Conservation (phyloP, 1,140 invertebrate genomes). For the Papilio dardanus region DNA sequence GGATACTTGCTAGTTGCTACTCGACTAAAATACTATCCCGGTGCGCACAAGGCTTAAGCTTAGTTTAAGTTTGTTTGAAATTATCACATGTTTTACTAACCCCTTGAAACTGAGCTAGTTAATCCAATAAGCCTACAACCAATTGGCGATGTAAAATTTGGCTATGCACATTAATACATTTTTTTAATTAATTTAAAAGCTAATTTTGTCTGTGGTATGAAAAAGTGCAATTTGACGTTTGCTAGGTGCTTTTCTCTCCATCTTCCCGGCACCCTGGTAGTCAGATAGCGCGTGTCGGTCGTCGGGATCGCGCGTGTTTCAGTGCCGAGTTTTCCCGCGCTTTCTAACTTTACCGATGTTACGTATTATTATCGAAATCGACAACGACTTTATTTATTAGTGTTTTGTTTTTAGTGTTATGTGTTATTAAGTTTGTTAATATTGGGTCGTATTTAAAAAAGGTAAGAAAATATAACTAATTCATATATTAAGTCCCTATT, state of each 20-base stretch:
- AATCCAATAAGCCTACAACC: too few species aligned
- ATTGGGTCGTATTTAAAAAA: background rate
- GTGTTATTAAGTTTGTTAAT: background rate
- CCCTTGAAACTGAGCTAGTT: too few species aligned
- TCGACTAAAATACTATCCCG: too few species aligned
- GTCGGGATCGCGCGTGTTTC: conserved; percentile 50
- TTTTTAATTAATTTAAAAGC: too few species aligned
- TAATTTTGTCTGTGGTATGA: too few species aligned
- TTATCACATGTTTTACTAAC: too few species aligned
- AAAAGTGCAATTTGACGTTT: background rate
- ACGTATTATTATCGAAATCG: conserved; percentile 35
- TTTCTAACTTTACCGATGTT: conserved; percentile 27
- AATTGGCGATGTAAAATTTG: too few species aligned
- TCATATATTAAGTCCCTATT: background rate
- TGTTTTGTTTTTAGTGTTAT: background rate
- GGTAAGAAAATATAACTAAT: too few species aligned
- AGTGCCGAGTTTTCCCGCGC: conserved; percentile 22
- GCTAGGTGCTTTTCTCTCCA: conserved; percentile 29
- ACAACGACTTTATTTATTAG: conserved; percentile 39
- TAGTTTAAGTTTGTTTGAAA: too few species aligned
- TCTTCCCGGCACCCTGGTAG: conserved; percentile 26
- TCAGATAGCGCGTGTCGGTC: conserved; percentile 51
- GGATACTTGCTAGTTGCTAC: too few species aligned
- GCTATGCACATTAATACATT: too few species aligned
- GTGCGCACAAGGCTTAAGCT: too few species aligned